Base-by-base conservation (phyloP, 2,888 invertebrate species). In the Eledona agricola region DNA sequence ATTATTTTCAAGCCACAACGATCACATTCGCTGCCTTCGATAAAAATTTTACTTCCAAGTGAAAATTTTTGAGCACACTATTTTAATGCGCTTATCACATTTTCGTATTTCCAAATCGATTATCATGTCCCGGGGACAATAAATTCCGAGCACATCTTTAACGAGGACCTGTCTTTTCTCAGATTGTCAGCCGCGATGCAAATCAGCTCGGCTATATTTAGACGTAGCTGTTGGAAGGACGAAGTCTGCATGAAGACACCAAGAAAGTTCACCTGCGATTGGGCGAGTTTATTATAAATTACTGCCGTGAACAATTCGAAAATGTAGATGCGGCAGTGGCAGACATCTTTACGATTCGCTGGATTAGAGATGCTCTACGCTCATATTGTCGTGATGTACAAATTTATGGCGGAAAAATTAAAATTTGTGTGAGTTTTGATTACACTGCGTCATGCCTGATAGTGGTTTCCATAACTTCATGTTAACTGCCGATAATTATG, bases 191-290 rank as follows among this genome's bases (percentile, higher is more conserved):
- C 40, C 34, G 43, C 35, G 52, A 58, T 55, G 58, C 55, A 58
- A 58, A 55, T 58, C 55, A 32, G 31, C 20, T 15, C 22, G 34
- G 43, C 55, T 58, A 58, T 58, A 58, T 58, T 58, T 58, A 58
- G 58, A 55, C 35, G 45, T 52, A 47, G 57, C 57, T 50, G 58
- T 58, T 55, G 58, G 55, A 58, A 55, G 51, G 49, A 43, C 49
- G 51, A 37, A 42, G 51, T 49, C 42, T 42, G 42, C 42, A 42
- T 55, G 47, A 55, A 51, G 55, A 32, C 47, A 43, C 34, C 46
- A 29, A 9, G 19, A 17, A 42, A 16, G 26, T 23, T 22, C 34
- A 45, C 45, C 45, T 45, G 45, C 45, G 45, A 12, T 28, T 12
- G 10, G 11, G 22, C 15, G 9, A 3, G n/a, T 15, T 15, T 6